Conservation (phyloP, 2,113 vertebrate genomes). For the Pholis gunnellus region DNA sequence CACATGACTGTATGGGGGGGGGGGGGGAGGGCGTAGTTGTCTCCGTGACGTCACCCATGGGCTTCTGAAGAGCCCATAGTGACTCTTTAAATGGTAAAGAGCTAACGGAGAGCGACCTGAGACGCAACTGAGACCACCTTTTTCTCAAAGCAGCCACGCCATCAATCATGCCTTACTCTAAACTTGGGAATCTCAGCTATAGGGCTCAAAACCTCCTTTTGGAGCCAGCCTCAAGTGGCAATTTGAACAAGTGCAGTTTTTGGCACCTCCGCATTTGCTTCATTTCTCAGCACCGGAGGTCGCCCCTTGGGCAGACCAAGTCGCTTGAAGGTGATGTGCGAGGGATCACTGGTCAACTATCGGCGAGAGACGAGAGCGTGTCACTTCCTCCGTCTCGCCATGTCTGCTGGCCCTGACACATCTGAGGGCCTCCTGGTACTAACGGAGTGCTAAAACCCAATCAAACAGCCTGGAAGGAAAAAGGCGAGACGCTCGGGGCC, state of each 20-base stretch:
- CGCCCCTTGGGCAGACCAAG: background rate
- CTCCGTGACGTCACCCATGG: no score
- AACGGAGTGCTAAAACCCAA: constrained; percentile 80
- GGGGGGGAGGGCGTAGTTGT: no score
- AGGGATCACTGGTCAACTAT: constrained; percentile 58
- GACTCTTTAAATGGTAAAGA: no score
- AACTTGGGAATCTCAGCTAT: no score
- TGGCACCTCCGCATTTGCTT: background rate
- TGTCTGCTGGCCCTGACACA: constrained; percentile 65
- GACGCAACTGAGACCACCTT: background rate
- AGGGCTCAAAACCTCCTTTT: background rate
- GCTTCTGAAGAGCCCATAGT: no score
- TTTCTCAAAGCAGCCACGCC: no score
- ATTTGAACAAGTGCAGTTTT: background rate
- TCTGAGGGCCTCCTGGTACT: constrained; percentile 64
- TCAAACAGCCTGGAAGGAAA: constrained; percentile 68
- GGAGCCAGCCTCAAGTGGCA: background rate
- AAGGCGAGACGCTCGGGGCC: constrained; percentile 34
- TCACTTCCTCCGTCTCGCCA: constrained; percentile 41
- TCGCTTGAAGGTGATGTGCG: constrained; percentile 31
- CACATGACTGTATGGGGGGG: background rate
- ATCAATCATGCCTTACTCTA: background rate
- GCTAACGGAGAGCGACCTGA: no score
- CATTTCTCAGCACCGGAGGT: background rate
- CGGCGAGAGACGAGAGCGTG: constrained; percentile 24